phyloP scores from a whole-genome alignment of 2,797 vertebrate genomes.

The Euthynnus affinis region DNA sequence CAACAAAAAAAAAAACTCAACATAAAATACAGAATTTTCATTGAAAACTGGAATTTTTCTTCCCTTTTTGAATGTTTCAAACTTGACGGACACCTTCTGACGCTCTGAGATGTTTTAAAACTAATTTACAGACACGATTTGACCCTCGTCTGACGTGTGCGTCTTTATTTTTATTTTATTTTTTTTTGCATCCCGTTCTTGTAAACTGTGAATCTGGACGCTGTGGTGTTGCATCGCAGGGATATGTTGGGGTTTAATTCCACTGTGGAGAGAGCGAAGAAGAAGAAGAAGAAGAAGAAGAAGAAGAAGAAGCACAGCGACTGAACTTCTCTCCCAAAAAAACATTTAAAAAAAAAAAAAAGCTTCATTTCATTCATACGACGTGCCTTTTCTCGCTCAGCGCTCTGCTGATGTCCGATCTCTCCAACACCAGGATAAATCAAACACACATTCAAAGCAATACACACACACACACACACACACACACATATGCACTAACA shows the following conservation, averaged over 20 bases:
- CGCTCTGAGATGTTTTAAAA: background rate
- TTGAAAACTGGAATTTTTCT: too few species aligned
- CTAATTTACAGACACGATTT: background rate
- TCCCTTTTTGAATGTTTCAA: background rate
- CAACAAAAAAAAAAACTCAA: too few species aligned
- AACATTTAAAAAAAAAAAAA: too few species aligned
- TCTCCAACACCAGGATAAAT: slow-evolving; percentile 52
- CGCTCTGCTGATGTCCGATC: slow-evolving; percentile 31
- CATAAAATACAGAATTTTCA: slow-evolving; percentile 1
- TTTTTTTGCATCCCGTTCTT: slow-evolving; percentile 1
- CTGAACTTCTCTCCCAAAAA: slow-evolving; percentile 33
- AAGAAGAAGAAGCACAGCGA: slow-evolving; percentile 37
- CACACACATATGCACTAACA: background rate
- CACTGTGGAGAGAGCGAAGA: slow-evolving; percentile 30
- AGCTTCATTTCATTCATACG: slow-evolving; percentile 1
- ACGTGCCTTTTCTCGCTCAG: slow-evolving; percentile 72
- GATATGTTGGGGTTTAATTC: slow-evolving; percentile 37
- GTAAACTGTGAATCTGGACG: slow-evolving; percentile 69
- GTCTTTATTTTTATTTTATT: slow-evolving; percentile 25
- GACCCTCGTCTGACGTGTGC: slow-evolving; percentile 26
- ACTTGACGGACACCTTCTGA: too few species aligned
- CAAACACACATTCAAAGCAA: slow-evolving; percentile 12
- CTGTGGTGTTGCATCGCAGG: slow-evolving; percentile 48
- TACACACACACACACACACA: background rate
- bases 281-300: too few species aligned